Evolutionary conservation across 2,888 invertebrate genomes (phyloP).

Genomic region (Phyllotreta striolata): DNA sequence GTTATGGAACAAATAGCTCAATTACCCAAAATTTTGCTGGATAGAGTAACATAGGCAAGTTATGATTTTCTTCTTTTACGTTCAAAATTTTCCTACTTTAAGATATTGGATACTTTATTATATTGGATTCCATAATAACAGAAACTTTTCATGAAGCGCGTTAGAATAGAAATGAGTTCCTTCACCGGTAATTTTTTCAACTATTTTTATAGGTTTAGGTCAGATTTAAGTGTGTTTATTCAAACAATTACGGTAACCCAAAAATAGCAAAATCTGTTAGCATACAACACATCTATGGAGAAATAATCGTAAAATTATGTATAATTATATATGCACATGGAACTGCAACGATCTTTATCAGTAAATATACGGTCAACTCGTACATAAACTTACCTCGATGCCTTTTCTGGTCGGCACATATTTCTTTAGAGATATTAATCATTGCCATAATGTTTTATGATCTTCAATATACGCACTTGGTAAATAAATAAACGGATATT

Average conservation of each 20-base stretch:
- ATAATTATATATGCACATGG: slow-evolving; percentile 8
- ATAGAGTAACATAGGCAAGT: no score
- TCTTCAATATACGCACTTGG: neutral
- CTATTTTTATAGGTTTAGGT: no score
- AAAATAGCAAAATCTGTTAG: slow-evolving; percentile 1
- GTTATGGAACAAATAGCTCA: no score
- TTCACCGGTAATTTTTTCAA: no score
- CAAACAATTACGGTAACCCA: neutral
- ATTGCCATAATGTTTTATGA: neutral
- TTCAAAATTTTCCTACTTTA: no score
- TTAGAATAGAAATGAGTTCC: no score
- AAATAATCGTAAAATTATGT: slow-evolving; percentile 15
- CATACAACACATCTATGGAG: neutral
- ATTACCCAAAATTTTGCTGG: no score
- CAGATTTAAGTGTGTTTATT: no score
- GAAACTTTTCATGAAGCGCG: no score
- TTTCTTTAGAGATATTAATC: slow-evolving; percentile 9
- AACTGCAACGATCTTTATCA: neutral
- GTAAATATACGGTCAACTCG: slow-evolving; percentile 11
- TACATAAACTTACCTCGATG: slow-evolving; percentile 10
- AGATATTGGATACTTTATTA: no score
- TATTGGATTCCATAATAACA: no score
- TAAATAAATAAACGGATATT: neutral
- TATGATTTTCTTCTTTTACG: no score
- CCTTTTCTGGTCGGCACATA: slow-evolving; percentile 11